Conservation (phyloP, 2,113 vertebrate genomes). For the Tetraodon nigroviridis region DNA sequence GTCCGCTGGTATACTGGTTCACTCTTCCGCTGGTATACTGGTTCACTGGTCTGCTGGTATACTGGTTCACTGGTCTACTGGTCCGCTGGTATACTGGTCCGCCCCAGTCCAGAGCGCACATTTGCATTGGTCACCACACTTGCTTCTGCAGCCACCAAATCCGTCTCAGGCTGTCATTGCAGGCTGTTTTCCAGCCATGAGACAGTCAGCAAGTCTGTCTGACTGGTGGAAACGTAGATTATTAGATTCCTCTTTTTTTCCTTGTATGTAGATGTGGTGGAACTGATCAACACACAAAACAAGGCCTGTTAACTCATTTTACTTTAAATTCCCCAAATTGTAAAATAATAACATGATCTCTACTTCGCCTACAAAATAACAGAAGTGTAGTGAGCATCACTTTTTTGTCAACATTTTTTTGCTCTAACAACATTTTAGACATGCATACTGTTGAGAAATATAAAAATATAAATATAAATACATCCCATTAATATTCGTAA, state of each 20-base stretch:
- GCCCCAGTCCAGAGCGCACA: constrained; percentile 39
- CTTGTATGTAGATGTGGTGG: not conserved
- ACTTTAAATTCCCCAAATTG: constrained; percentile 80
- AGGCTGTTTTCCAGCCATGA: no score
- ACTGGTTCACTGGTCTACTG: no score
- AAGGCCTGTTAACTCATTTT: constrained; percentile 61
- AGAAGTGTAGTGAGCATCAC: constrained; percentile 74
- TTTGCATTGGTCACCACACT: constrained; percentile 36
- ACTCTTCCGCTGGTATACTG: no score
- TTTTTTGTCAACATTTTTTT: constrained; percentile 53
- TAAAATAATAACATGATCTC: constrained; percentile 80
- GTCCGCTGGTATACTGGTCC: no score
- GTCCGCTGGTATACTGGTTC: no score
- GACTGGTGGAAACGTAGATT: not conserved
- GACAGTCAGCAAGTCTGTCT: no score
- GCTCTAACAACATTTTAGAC: constrained; percentile 74
- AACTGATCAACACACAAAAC: constrained; percentile 35
- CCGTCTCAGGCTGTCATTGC: no score
- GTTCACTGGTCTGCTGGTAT: no score
- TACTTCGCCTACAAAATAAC: constrained; percentile 77
- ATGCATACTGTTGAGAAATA: constrained; percentile 82
- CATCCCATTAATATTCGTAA: constrained; percentile 79
- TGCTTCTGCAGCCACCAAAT: no score
- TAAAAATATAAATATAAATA: constrained; percentile 85
- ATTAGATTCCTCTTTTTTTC: constrained; percentile 15